Base-by-base conservation (phyloP, 2,888 invertebrate genomes). In the Thumatha senex region DNA sequence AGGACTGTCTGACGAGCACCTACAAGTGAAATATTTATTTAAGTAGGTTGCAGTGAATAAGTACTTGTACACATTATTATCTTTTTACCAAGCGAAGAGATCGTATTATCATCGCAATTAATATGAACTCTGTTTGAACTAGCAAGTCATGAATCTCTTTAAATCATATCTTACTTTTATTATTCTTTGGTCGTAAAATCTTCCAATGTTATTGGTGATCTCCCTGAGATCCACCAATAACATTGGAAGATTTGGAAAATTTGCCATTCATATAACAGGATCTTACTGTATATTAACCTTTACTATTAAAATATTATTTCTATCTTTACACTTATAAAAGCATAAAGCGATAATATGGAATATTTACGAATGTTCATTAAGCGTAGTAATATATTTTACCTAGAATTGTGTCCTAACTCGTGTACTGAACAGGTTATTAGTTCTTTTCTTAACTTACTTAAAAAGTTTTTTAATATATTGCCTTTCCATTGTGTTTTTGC, bases 1-100 rank as follows among this genome's bases (percentile, higher is more conserved):
- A n/a, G n/a, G 15, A 58, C 63, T 58, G 63, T 69, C 69, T 67
- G 68, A 64, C 53, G 62, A 55, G 65, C 40, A 24, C 18, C 58
- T 18, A 39, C 11, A 18, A 15, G 39, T 18, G 55, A 68, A 68
- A 67, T 68, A 67, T 68, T 67, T 65, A 42, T 61, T 68, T 57
- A 58, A 49, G 48, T 30, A n/a, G n/a, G n/a, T 46, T 48, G 40
- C 53, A 56, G 43, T 51, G 51, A 53, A 56, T 61, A 53, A 50
- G 53, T 55, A 34, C 40, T 41, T 12, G 2, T 34, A 45, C 46
- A 59, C 54, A 59, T 60, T 54, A 53, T 44, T 30, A 43, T 35
- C 47, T 52, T 47, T 52, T 47, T 44, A 44, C 47, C 38, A 39
- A 34, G 44, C 29, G 14, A 47, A 36, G 34, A 24, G 18, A 44